Base-by-base conservation (phyloP, 2,888 invertebrate species). In the Meandrusa payeni region DNA sequence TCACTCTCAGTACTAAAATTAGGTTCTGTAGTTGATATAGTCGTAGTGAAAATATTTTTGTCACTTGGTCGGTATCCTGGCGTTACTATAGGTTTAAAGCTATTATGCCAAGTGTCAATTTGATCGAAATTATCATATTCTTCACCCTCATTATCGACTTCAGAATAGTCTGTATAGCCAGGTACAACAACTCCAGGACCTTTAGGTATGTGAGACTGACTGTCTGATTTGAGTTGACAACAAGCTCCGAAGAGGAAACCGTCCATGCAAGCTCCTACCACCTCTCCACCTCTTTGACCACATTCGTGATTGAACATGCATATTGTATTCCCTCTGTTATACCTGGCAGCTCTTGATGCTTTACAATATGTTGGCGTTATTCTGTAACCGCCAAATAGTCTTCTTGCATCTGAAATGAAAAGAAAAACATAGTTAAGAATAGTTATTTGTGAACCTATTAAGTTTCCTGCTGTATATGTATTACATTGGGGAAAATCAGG, bases 281-380 rank as follows among this genome's bases (percentile, higher is more conserved):
- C 96, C 66, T 93, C 92, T 0, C 97, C 97, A 0, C 91, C 91
- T 49, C 94, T 87, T 55, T 93, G 93, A 0, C 89, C 88, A 68
- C 97, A 97, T 69, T 97, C 96, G 64, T 95, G 95, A 79, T 97
- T 96, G 87, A 97, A 97, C 97, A 97, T 97, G 77, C 97, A 97
- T 62, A 95, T 93, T 23, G 93, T 94, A 24, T 93, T 93, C 0
- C 93, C 93, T 55, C 89, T 86, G 57, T 91, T 90, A 28, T 89
- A 87, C 52, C 86, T 89, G 10, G 92, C 83, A 23, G 91, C 90
- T 66, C 91, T 80, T 2, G 93, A 90, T 10, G 94, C 92, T 61
- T 93, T 92, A 77, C 96, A 96, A 55, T 92, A 91, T 52, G 93
- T 91, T 2, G 95, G 95, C 6, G 95, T 94, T 87, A 96, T 96